Evolutionary conservation across 1,140 invertebrate species (phyloP).

Genomic region (Hyphantria cunea): DNA sequence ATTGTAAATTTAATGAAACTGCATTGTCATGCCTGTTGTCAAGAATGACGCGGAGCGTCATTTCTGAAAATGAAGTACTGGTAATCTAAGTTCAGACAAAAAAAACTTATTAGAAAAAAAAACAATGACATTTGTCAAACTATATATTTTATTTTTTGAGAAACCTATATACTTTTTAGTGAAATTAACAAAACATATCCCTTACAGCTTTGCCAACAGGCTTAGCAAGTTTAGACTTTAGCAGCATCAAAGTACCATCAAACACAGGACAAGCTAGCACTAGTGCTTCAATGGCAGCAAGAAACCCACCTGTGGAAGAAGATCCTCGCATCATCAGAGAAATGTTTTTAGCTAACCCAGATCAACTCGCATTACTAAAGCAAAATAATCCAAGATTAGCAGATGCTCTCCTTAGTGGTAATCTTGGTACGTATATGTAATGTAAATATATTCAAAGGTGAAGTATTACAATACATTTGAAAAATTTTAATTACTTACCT

Average conservation of each 20-base stretch:
- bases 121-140: no score
- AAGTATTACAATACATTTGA: no score
- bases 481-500: conserved; percentile 19
- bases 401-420: conserved; percentile 93
- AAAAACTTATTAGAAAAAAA: conserved; percentile 9
- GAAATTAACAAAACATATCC: conserved; percentile 33
- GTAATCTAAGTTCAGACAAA: conserved; percentile 19
- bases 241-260: conserved; percentile 90
- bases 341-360: conserved; percentile 95
- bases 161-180: no score
- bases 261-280: conserved; percentile 36
- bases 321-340: conserved; percentile 94
- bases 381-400: conserved; percentile 97
- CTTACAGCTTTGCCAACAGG: conserved; percentile 65
- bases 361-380: conserved; percentile 94
- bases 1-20: conserved; percentile 18
- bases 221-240: conserved; percentile 88
- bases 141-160: no score
- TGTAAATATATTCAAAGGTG: no score
- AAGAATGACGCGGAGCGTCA: conserved; percentile 42
- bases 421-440: conserved; percentile 83
- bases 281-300: conserved; percentile 68
- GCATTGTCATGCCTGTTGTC: conserved; percentile 66
- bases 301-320: conserved; percentile 85
- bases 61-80: conserved; percentile 42